These are phyloP conservation scores for Saimiri boliviensis DNA, from an alignment of 2,113 vertebrate genomes.

Conservation along the genomic window DNA sequence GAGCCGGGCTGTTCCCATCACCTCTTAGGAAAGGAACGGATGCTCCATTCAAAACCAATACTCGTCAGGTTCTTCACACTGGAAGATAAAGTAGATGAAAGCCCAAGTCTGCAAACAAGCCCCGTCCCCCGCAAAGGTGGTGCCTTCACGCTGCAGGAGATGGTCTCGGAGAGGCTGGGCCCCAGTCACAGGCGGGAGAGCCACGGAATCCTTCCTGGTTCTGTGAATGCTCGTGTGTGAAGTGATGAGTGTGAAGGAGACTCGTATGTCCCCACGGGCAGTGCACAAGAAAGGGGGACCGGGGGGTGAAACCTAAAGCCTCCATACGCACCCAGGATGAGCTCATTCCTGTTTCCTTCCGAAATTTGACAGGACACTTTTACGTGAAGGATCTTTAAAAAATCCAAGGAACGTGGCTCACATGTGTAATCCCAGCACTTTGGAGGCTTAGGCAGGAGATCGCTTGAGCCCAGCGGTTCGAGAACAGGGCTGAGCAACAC, in stretches of 20 bases:
- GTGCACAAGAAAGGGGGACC: background rate
- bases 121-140: background rate
- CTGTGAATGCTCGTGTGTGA: background rate
- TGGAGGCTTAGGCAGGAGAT: no score
- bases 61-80: background rate
- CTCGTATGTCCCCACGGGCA: background rate
- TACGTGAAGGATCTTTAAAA: rapidly evolving
- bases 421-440: no score
- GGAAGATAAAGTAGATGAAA: background rate
- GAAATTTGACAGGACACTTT: no score
- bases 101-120: background rate
- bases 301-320: background rate
- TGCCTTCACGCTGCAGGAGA: background rate
- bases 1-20: rapidly evolving
- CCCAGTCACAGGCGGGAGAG: rapidly evolving
- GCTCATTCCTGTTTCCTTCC: background rate
- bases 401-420: background rate
- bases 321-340: background rate
- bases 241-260: no score
- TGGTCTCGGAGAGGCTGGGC: background rate
- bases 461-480: no score
- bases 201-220: rapidly evolving
- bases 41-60: no score
- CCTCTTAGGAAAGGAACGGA: rapidly evolving
- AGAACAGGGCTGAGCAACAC: no score